phyloP scores from a whole-genome alignment of 2,888 invertebrate genomes.

The Hermaeophaga mercurialis region DNA sequence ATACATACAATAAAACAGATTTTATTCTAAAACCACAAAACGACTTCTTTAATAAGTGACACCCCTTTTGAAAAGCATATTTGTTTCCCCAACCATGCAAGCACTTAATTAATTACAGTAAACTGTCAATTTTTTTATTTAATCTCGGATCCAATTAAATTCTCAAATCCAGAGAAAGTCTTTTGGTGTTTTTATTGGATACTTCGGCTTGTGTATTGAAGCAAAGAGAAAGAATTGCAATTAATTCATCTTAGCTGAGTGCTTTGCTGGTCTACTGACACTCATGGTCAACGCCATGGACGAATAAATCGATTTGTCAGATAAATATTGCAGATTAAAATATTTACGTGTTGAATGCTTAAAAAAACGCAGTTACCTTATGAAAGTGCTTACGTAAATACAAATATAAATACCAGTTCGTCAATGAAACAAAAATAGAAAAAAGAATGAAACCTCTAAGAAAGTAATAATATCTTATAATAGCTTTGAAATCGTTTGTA shows the following conservation, averaged over 20 bases:
- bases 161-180: no score
- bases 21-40: no score
- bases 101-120: background rate
- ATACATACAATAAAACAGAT: no score
- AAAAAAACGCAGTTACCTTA: slow-evolving; percentile 1
- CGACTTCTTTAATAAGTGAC: no score
- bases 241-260: background rate
- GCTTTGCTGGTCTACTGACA: slow-evolving; percentile 37
- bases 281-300: slow-evolving; percentile 57
- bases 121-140: background rate
- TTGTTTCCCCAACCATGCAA: no score
- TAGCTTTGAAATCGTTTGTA: no score
- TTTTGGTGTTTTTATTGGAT: no score
- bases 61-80: no score
- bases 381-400: background rate
- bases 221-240: background rate
- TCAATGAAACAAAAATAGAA: no score
- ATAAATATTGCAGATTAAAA: slow-evolving; percentile 33
- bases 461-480: no score
- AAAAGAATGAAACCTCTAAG: no score
- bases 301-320: slow-evolving; percentile 43
- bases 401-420: no score
- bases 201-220: background rate
- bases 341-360: slow-evolving; percentile 9
- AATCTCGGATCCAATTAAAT: background rate